These are phyloP conservation scores for Ceratina calcarata DNA, from an alignment of 1,140 invertebrate genomes.

Conservation along the genomic window DNA sequence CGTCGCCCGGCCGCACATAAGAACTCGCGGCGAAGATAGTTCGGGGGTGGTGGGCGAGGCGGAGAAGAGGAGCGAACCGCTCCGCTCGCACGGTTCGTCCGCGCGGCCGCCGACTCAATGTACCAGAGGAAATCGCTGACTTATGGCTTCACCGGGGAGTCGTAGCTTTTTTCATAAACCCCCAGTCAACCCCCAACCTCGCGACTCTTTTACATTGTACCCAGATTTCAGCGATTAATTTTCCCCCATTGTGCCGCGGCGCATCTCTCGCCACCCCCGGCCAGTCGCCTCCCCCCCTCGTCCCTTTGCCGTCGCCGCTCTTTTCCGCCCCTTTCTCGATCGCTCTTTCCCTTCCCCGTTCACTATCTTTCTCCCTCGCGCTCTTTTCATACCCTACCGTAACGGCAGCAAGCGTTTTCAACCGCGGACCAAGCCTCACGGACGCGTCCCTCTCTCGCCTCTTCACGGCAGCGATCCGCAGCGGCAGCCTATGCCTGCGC, in stretches of 20 bases:
- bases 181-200: conserved; percentile 68
- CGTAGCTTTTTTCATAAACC: conserved; percentile 76
- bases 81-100: conserved; percentile 24
- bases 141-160: conserved; percentile 72
- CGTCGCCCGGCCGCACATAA: conserved; percentile 30
- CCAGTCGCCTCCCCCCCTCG: not conserved
- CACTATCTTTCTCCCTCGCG: no score
- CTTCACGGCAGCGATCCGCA: conserved; percentile 35
- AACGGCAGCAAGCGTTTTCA: conserved; percentile 38
- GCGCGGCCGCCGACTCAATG: conserved; percentile 69
- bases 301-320: not conserved
- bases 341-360: conserved; percentile 21
- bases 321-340: not conserved
- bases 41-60: not conserved
- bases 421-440: conserved; percentile 52
- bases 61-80: not conserved
- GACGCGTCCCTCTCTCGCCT: conserved; percentile 42
- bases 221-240: conserved; percentile 80
- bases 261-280: conserved; percentile 59
- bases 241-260: conserved; percentile 70
- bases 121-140: conserved; percentile 75
- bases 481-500: conserved; percentile 5
- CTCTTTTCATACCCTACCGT: no score
- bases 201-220: conserved; percentile 78
- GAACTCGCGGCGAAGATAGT: conserved; percentile 59